A percentile compares a stretch with the other conserved stretches of the same genome.
Evolutionary conservation across 2,888 invertebrate genomes (phyloP).

Genomic region (Mythimna pallens): DNA sequence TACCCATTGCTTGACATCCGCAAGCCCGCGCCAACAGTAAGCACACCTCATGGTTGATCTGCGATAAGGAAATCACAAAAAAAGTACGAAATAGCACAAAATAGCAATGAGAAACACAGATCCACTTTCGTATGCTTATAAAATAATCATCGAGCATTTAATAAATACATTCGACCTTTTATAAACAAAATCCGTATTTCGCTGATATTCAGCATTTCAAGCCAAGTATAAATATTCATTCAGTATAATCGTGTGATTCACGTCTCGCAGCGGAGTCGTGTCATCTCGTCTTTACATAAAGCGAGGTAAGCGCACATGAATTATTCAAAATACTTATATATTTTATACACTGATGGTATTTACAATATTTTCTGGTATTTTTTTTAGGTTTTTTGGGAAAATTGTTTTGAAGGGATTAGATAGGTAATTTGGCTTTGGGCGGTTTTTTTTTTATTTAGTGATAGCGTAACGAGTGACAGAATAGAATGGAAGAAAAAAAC

Average conservation of each 20-base stretch:
- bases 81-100: too few species aligned
- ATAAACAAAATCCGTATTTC: conserved; percentile 30
- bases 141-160: background rate
- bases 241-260: conserved; percentile 54
- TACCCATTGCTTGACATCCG: too few species aligned
- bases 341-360: conserved; percentile 45
- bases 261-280: conserved; percentile 33
- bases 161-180: conserved; percentile 3
- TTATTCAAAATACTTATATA: conserved; percentile 61
- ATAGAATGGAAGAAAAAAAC: too few species aligned
- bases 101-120: too few species aligned
- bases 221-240: conserved; percentile 58
- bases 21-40: too few species aligned
- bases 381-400: background rate
- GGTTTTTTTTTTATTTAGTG: too few species aligned
- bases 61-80: too few species aligned
- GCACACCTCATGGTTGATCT: too few species aligned
- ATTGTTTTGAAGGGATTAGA: background rate
- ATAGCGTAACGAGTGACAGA: too few species aligned
- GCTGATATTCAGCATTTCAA: conserved; percentile 23
- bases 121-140: too few species aligned
- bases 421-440: background rate
- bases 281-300: conserved; percentile 48
- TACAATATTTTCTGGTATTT: conserved; percentile 33
- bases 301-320: conserved; percentile 57